Evolutionary conservation across 2,797 vertebrate species (phyloP), one percentile per base, ranked within the genome.

Genomic region (Gobionotothen gibberifrons): DNA sequence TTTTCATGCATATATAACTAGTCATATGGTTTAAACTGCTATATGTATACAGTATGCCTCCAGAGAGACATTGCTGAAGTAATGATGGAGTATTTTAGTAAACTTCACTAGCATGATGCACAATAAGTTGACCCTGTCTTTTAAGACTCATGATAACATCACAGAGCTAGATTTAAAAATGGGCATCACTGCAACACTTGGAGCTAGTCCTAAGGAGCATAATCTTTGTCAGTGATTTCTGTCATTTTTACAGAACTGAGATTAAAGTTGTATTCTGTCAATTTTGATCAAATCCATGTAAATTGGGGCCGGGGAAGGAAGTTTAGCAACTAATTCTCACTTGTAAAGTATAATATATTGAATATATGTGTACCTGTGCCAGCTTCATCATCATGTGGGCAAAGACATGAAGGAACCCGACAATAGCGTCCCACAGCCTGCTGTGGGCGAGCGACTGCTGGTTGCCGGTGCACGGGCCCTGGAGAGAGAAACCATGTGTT

Each of bases 311-410:
- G 51, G 52, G 32, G 22, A 71, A 36, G 32, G 8, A 36, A 36
- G 13, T 46, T 32, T 14, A 44, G 21, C 17, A 58, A 69, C 51
- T 32, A 22, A 15, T 22, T 49, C 63, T 42, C 0, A 42, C 13
- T 22, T 42, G 9, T 9, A 59, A 56, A 54, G 7, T 44, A 43
- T 0, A 9, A 46, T 29, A 8, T 47, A 29, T 21, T 5, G 3
- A 73, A 53, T 58, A 22, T 48, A 55, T 67, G 43, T 46, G 1
- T 93, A 99, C 98, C 97, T 99, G 98, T 0, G 98, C 98, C 69
- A 99, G 88, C 63, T 98, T 99, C 96, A 98, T 99, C 96, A 98
- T 98, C 98, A 99, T 97, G 90, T 99, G 98, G 0, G 97, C 97
- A 71, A 99, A 99, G 78, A 99, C 97, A 51, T 99, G 98, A 59